Conservation (phyloP, 2,797 vertebrate species). For the Octomys mimax region DNA sequence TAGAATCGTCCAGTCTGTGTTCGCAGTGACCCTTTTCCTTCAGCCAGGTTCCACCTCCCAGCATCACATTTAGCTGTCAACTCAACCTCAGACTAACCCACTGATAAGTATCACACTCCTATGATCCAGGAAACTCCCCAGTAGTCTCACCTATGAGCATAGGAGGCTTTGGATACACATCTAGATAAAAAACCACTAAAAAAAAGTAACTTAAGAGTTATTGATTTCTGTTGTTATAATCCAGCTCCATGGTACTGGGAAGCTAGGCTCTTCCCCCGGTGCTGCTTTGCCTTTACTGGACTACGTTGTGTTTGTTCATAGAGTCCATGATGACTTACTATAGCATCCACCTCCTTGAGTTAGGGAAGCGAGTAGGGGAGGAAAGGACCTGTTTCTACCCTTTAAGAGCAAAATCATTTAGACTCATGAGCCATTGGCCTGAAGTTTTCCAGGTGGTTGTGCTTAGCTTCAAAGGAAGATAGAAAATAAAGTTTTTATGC, state of each 20-base stretch:
- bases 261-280: not conserved
- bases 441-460: not conserved
- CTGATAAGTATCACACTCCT: not conserved
- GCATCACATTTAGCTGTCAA: not conserved
- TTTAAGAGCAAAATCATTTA: not conserved
- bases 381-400: not conserved
- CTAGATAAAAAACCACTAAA: not conserved
- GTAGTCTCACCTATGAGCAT: not conserved
- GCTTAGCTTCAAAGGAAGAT: conserved; percentile 15
- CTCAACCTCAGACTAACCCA: not conserved
- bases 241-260: not conserved
- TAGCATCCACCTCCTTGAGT: not conserved
- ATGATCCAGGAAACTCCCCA: not conserved
- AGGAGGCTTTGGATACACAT: not conserved
- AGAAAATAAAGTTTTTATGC: not conserved
- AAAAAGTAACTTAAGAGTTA: not conserved
- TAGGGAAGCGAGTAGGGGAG: not conserved
- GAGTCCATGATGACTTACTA: not conserved
- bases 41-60: not conserved
- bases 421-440: not conserved
- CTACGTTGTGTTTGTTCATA: not conserved
- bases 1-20: not conserved
- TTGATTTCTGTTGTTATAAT: not conserved
- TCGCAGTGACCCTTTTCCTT: no score
- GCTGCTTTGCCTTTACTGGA: not conserved